Base-by-base conservation (phyloP, 2,888 invertebrate species). In the Fragum sueziense region DNA sequence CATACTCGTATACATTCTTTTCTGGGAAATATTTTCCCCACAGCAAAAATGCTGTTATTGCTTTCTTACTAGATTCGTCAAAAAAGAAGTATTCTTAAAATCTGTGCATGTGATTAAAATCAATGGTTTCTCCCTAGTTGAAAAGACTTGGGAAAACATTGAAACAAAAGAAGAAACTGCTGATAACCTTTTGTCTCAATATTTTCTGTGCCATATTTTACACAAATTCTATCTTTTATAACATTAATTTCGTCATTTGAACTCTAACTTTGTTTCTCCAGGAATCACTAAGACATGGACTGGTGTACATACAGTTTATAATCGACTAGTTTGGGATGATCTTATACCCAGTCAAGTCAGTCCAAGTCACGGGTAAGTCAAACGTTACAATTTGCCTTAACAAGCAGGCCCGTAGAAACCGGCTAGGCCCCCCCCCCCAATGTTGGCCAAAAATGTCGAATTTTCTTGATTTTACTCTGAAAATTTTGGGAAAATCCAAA, bases 281-380 rank as follows among this genome's bases (percentile, higher is more conserved):
- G 89, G 85, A 31, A 79, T 89, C 0, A 62, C 77, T 0, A 62
- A 83, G 14, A 77, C 88, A 3, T 90, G 90, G 90, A 87, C 88
- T 0, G 90, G 90, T 6, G 72, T 89, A n/a, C 89, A 90, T 51
- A 79, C 86, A 25, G 85, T 87, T 14, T 77, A 86, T 20, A 76
- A 76, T 0, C 85, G 84, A 47, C 82, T 89, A 9, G 78, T 88
- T 11, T 90, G 90, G 90, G 90, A 90, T 79, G 89, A 87, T 37
- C 76, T 87, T 0, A 73, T 83, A 20, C 87, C 89, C 11, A 77
- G 80, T 33, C 79, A 85, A 75, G 85, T 88, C 6, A 62, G 70
- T 33, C 76, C 86, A 31, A 34, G 25, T 20, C 6, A 70, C 29
- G 0, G 14, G 70, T 70, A 33, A 54, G 70, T n/a, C n/a, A n/a